Evolutionary conservation across 2,888 invertebrate genomes (phyloP), one percentile per base, ranked within the genome.

Genomic region (Heliconius hortense): DNA sequence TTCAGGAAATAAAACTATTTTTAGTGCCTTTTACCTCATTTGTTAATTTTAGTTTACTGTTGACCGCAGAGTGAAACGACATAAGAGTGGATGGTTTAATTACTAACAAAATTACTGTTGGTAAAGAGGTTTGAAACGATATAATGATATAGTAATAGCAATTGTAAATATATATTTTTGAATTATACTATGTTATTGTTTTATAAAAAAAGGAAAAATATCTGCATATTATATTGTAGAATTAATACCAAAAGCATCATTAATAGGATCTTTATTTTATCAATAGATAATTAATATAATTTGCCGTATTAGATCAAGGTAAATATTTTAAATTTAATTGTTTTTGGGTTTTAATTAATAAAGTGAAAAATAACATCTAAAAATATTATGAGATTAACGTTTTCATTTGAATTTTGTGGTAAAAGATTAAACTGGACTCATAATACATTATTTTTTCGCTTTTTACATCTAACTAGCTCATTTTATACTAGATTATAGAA

Each of bases 1-100:
- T 76, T 75, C 64, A 74, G 72, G 74, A 66, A 72, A 72, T 72
- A 72, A 66, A 63, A 77, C 77, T 78, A 76, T 76, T 72, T 76
- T 76, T 73, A 77, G 73, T 76, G 53, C 70, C 76, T 70, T 73
- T 76, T 67, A 69, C 69, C 71, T 75, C 75, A 75, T 75, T 71
- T 66, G 70, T 73, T 76, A 76, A 74, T 76, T 71, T 71, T 62
- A 71, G 26, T 71, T 71, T 71, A 71, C 60, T 43, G 71, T 71
- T 71, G 62, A 69, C 69, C 69, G 69, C 56, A 35, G 56, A 69
- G 69, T 69, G n/a, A 62, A 71, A 60, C 60, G 60, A 10, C 18
- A 18, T 62, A 62, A 71, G 39, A 71, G 69, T 69, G 69, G 71
- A 71, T 62, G 71, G 62, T 28, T 60, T 71, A 71, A 71, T 62